Conservation (phyloP, 1,140 invertebrate species). For the Drosophila parabipectinata region DNA sequence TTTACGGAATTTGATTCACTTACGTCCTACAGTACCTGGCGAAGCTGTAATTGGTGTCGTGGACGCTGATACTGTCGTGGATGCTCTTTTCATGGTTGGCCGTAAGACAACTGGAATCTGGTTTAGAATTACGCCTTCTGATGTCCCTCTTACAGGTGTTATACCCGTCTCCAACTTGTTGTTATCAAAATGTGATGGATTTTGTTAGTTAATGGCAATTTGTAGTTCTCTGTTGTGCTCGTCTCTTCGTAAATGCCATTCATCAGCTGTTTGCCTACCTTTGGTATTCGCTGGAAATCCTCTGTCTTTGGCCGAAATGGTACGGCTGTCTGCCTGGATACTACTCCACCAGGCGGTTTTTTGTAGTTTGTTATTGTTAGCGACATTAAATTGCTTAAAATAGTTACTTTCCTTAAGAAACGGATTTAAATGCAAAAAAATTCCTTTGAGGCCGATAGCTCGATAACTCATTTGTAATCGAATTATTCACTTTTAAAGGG, state of each 20-base stretch:
- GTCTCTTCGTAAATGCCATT: not conserved
- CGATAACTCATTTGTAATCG: too few relatives aligned
- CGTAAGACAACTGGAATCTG: conserved; percentile 62
- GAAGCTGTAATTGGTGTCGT: not conserved
- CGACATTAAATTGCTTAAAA: conserved; percentile 49
- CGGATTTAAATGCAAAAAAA: too few relatives aligned
- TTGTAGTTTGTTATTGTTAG: conserved; percentile 72
- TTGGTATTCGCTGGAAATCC: conserved; percentile 20
- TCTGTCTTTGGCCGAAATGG: conserved; percentile 25
- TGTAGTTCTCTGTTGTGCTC: conserved; percentile 3
- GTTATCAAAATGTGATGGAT: not conserved
- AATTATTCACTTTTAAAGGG: too few relatives aligned
- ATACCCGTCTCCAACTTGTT: conserved; percentile 29
- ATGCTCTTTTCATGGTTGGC: conserved; percentile 62
- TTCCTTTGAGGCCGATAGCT: too few relatives aligned
- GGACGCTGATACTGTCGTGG: not conserved
- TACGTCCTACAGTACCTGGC: not conserved
- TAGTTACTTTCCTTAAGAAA: too few relatives aligned
- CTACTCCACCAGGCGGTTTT: conserved; percentile 38
- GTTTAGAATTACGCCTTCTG: conserved; percentile 52
- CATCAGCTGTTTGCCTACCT: conserved; percentile 46
- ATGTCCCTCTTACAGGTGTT: conserved; percentile 9
- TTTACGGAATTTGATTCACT: not conserved
- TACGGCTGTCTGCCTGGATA: conserved; percentile 20
- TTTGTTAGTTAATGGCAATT: not conserved